Conservation (phyloP, 2,113 vertebrate species). For the Strix uralensis region DNA sequence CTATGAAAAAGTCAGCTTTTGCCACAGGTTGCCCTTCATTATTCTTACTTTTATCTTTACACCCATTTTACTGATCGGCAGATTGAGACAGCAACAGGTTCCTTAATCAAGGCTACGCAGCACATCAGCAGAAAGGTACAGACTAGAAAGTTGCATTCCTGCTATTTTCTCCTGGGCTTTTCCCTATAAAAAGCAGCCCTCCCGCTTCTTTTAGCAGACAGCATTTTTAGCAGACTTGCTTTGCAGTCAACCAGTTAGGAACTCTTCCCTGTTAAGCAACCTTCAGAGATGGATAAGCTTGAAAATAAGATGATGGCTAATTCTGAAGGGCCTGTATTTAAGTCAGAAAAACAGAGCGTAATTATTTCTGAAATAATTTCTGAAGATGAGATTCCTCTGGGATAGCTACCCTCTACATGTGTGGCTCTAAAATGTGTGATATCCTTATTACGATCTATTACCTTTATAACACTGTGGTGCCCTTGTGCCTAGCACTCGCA, state of each 20-base stretch:
- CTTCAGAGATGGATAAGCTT: background rate
- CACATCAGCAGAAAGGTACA: background rate
- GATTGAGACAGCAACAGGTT: background rate
- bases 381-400: background rate
- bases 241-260: background rate
- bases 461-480: background rate
- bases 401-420: background rate
- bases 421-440: background rate
- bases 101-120: accelerated
- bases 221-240: background rate
- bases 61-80: background rate
- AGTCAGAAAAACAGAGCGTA: background rate
- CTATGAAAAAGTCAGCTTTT: background rate
- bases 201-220: background rate
- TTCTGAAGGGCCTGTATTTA: background rate
- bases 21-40: background rate
- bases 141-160: background rate
- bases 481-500: background rate
- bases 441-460: background rate
- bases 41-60: background rate
- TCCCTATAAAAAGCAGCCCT: background rate
- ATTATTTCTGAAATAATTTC: background rate
- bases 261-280: background rate
- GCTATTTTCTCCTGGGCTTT: background rate
- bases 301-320: background rate